Evolutionary conservation across 2,113 vertebrate genomes (phyloP), one percentile per base, ranked within the genome.

Genomic region (Xiphias gladius): DNA sequence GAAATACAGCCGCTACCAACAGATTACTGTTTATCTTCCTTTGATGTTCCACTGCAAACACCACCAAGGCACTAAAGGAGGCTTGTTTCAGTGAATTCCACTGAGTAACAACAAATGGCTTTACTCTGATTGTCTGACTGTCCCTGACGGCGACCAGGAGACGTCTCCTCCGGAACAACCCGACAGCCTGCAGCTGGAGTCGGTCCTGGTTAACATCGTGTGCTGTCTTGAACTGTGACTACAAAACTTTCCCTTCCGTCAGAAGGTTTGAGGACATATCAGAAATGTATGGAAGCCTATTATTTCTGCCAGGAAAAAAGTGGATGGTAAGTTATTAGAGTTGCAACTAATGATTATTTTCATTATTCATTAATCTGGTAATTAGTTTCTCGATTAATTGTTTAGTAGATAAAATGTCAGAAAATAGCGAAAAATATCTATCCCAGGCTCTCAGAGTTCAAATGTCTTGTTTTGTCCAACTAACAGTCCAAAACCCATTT

Each of bases 1-100:
- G 92, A 91, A 92, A 92, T 61, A 89, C 50, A 72, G 79, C 69
- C 75, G 2, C 65, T 30, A 68, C 65, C 65, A 43, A 26, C 37
- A 58, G 63, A 61, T 82, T 74, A 64, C 73, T 85, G 79, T 90
- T 86, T 75, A 22, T 75, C 37, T 80, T 83, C 61, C 73, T 89
- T 50, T 62, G 50, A 85, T 73, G 83, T 85, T 43, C 35, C 28
- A 14, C 77, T 63, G 69, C 57, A 66, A 50, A 68, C 82, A 58
- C 70, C 17, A 0, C 17, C 0, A 54, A 30, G 61, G 54, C 74
- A 35, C 64, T 7, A 1, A 67, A 69, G 79, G 85, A 70, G 74
- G 65, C 19, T 68, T 37, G 79, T 73, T 82, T 58, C 59, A 1
- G 10, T 2, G 26, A 86, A 88, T 90, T 88, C 84, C 84, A 80